Evolutionary conservation across 2,797 vertebrate species (phyloP), one percentile per base, ranked within the genome.

Genomic region (Babyrousa celebensis): DNA sequence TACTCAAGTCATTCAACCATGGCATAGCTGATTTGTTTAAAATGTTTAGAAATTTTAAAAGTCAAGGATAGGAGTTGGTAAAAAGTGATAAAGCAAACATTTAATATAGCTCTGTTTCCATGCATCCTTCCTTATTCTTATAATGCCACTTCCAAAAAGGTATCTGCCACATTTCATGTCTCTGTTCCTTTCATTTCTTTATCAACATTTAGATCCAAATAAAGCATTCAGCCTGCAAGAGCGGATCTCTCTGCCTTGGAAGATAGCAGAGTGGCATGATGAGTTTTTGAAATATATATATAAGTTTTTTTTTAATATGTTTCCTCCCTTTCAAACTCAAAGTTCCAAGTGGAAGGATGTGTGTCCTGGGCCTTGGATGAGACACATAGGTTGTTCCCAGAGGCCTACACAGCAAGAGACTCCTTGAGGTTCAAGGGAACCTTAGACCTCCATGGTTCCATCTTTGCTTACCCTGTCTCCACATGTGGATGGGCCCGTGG

Each of bases 1-100:
- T 68, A 83, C 84, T 86, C 94, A 92, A 89, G 68, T 60, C 32
- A 91, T 86, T 95, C 60, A 89, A 78, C 63, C 36, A 67, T 14
- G 11, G 32, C 23, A 84, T 18, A 89, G 17, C 48, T 89, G 25
- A 95, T 80, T 89, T 85, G 77, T 96, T 93, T 82, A 5, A 85
- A 97, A 95, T 87, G 36, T 77, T 91, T 43, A 72, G 84, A 65
- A 62, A 9, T 36, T 62, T 92, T 68, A 11, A 32, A 94, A 78
- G 65, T 63, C 29, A 87, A 86, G 3, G 14, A 29, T 6, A 74
- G 21, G 14, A 40, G 3, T 82, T 91, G n/a, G 54, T 14, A 78
- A 91, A 32, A 67, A 87, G 4, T 54, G 16, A 78, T 82, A 58
- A 95, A 93, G 32, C 36, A 70, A 25, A 77, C 54, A 72, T 77